Percentiles rank a stretch among this genome's conserved stretches.
Evolutionary conservation across 2,113 vertebrate species (phyloP).

Genomic region (Erinaceus europaeus): DNA sequence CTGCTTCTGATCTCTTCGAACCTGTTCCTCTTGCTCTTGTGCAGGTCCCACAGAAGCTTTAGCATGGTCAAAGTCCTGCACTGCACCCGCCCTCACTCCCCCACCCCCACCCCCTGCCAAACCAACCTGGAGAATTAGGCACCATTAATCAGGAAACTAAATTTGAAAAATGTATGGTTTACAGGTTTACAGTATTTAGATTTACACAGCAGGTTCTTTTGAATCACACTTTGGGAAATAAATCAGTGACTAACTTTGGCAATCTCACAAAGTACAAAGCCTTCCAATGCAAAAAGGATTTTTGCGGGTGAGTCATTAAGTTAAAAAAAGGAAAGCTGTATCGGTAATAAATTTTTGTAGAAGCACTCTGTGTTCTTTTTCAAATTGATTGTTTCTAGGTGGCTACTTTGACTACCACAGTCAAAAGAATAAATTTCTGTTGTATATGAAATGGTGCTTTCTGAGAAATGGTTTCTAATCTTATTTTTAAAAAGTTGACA

Average conservation of each 20-base stretch:
- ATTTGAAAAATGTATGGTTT: conserved; percentile 29
- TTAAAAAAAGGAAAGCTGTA: conserved; percentile 64
- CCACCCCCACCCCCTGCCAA: not conserved
- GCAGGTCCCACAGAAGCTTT: not conserved
- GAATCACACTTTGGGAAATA: conserved; percentile 26
- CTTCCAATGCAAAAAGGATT: conserved; percentile 56
- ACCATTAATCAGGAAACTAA: not conserved
- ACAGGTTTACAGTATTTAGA: conserved; percentile 27
- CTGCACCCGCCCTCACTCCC: too few relatives aligned
- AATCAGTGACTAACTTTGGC: conserved; percentile 29
- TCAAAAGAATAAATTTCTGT: conserved; percentile 51
- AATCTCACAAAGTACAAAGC: conserved; percentile 38
- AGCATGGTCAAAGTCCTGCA: too few relatives aligned
- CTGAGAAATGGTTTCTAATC: conserved; percentile 38
- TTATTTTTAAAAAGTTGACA: conserved; percentile 4
- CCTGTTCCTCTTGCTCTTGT: not conserved
- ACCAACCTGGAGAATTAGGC: not conserved
- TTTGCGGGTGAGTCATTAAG: conserved; percentile 68
- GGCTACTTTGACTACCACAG: conserved; percentile 51
- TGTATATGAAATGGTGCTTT: conserved; percentile 45
- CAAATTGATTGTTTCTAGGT: conserved; percentile 64
- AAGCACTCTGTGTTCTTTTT: conserved; percentile 62
- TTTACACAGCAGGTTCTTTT: conserved; percentile 48
- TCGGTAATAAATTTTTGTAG: conserved; percentile 53
- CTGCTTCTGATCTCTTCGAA: not conserved